These are phyloP conservation scores for Colletes gigas DNA, from an alignment of 1,140 invertebrate species.

Conservation along the genomic window DNA sequence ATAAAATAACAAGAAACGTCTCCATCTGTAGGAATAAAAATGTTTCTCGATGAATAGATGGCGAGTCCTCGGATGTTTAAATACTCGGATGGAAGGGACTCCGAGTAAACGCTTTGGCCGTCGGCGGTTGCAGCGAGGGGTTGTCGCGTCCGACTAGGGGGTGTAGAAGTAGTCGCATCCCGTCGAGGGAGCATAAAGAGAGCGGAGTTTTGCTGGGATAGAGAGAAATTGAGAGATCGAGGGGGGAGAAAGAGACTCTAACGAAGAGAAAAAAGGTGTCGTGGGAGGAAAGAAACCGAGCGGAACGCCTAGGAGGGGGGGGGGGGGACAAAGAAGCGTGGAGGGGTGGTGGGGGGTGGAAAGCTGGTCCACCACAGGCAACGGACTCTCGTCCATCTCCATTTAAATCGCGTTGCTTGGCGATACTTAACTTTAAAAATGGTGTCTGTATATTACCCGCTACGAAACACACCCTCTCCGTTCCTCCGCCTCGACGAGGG, in stretches of 20 bases:
- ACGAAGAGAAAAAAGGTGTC: conserved; percentile 6
- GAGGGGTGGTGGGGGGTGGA: not conserved
- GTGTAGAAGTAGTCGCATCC: conserved; percentile 2
- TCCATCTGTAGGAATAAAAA: too few species aligned
- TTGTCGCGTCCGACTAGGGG: conserved; percentile 6
- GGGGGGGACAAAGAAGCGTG: not conserved
- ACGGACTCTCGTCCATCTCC: conserved; percentile 69
- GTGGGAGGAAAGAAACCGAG: not conserved
- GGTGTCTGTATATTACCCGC: conserved; percentile 67
- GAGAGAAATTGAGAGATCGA: conserved; percentile 17
- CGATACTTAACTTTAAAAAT: conserved; percentile 75
- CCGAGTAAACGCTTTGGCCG: conserved; percentile 33
- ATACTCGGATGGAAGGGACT: conserved; percentile 33
- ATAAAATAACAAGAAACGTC: too few species aligned
- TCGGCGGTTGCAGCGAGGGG: not conserved
- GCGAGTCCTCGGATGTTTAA: conserved; percentile 20
- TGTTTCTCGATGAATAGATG: conserved; percentile 6
- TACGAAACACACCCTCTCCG: conserved; percentile 37
- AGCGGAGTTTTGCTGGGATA: conserved; percentile 10
- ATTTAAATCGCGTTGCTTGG: conserved; percentile 71
- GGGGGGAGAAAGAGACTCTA: not conserved
- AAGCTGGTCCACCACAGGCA: conserved; percentile 44
- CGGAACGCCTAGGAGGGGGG: not conserved
- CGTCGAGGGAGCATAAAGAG: conserved; percentile 8
- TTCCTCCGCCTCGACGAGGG: not conserved